Percentiles rank a stretch among this genome's conserved stretches.
Conservation (phyloP, 2,888 invertebrate genomes). For the Escarpia spicata region DNA sequence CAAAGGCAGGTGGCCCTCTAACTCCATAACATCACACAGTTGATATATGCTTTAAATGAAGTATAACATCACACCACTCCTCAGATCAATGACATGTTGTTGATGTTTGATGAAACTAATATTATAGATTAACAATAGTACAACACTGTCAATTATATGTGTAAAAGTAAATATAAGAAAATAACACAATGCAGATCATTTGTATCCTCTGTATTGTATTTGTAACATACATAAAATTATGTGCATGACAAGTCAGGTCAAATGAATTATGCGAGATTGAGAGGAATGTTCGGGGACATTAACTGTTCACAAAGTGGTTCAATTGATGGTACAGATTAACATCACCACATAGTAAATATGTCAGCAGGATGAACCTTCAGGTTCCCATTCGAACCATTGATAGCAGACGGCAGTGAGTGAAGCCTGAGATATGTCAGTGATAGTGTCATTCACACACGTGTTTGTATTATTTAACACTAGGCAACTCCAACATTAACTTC, state of each 20-base stretch:
- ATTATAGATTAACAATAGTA: no score
- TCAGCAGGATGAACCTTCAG: neutral
- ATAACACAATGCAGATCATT: neutral
- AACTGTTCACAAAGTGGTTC: neutral
- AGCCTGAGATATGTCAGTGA: neutral
- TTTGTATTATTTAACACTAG: neutral
- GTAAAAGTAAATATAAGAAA: no score
- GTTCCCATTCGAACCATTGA: neutral
- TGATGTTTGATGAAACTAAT: no score
- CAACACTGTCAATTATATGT: neutral
- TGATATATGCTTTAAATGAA: no score
- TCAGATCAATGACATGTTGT: no score
- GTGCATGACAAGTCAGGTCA: neutral
- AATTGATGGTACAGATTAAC: slow-evolving; percentile 12
- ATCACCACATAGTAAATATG: neutral
- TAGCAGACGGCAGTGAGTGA: neutral
- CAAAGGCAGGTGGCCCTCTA: no score
- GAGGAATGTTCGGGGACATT: neutral
- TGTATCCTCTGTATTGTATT: neutral
- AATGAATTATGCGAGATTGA: neutral
- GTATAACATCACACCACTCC: no score
- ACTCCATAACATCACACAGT: no score
- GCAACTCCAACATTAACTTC: neutral
- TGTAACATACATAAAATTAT: neutral
- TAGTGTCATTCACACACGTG: neutral